Evolutionary conservation across 2,797 vertebrate species (phyloP).

Genomic region (Anguilla marmorata): DNA sequence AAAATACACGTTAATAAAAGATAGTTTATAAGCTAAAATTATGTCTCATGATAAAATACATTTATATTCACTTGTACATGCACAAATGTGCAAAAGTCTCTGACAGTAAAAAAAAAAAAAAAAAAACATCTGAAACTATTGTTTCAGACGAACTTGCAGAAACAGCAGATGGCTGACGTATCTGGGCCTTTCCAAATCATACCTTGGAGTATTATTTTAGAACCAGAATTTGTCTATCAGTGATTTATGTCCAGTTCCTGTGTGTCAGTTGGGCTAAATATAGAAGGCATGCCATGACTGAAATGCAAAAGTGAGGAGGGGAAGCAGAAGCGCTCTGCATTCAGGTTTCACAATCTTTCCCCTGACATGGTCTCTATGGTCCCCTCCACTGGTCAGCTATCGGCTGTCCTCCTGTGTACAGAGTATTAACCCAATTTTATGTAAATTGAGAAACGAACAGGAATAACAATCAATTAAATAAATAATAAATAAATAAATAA

Average conservation of each 20-base stretch:
- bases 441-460: not conserved
- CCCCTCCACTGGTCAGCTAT: not conserved
- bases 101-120: not conserved
- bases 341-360: conserved; percentile 20
- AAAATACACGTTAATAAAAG: not conserved
- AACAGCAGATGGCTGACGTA: conserved; percentile 18
- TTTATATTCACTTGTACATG: not conserved
- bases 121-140: not conserved
- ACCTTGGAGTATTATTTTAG: conserved; percentile 30
- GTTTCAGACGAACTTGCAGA: not conserved
- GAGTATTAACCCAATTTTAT: not conserved
- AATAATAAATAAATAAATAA: no score
- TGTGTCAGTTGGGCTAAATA: conserved; percentile 37
- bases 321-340: conserved; percentile 13
- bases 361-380: not conserved
- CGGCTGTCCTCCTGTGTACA: not conserved
- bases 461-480: conserved; percentile 4
- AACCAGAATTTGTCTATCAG: not conserved
- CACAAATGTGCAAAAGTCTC: not conserved
- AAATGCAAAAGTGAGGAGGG: not conserved
- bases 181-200: conserved; percentile 31
- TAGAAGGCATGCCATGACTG: conserved; percentile 20
- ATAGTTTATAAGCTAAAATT: no score
- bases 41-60: not conserved
- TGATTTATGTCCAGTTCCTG: conserved; percentile 35